Evolutionary conservation across 2,888 invertebrate species (phyloP).

Genomic region (Halictus ligatus): DNA sequence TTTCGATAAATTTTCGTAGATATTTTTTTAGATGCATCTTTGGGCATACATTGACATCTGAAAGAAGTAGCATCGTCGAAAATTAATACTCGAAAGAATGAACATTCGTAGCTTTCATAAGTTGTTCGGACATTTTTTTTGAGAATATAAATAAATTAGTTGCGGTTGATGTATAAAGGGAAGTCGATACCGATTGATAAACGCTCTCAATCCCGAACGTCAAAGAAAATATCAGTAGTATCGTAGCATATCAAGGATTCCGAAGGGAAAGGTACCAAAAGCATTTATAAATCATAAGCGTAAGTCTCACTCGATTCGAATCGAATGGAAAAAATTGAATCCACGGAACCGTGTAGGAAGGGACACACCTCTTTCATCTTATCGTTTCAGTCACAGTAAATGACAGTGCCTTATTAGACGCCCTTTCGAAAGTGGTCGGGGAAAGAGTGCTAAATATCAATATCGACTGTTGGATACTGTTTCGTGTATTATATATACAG

Average conservation of each 20-base stretch:
- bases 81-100: no score
- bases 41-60: no score
- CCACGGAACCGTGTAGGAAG: constrained; percentile 54
- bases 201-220: constrained; percentile 8
- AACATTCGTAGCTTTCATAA: background rate
- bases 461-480: background rate
- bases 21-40: background rate
- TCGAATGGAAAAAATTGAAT: constrained; percentile 44
- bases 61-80: no score
- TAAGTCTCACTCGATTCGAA: constrained; percentile 56
- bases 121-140: background rate
- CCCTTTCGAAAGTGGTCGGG: constrained; percentile 64
- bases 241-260: constrained; percentile 51
- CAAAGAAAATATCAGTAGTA: constrained; percentile 49
- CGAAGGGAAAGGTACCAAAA: constrained; percentile 63
- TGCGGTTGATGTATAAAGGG: background rate
- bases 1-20: background rate
- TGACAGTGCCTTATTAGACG: constrained; percentile 75
- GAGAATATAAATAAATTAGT: background rate
- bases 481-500: background rate
- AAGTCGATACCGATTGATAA: background rate
- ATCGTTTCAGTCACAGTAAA: constrained; percentile 71
- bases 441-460: constrained; percentile 63
- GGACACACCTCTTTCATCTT: constrained; percentile 54
- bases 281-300: constrained; percentile 65